These are phyloP conservation scores for Bugulina stolonifera DNA, from an alignment of 2,888 invertebrate genomes.

Conservation along the genomic window DNA sequence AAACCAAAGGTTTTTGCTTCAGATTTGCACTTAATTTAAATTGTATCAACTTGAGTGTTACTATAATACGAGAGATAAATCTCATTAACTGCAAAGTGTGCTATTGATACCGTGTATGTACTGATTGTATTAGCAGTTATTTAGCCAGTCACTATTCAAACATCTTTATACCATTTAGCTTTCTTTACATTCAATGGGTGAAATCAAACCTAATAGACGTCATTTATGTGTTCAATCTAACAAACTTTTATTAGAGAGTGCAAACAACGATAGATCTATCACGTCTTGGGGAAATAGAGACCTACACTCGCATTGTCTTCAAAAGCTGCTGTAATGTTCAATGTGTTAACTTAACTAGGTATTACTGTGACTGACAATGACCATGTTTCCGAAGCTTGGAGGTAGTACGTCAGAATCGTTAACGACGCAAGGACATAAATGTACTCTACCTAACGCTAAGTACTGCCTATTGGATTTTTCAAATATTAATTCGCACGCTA, in stretches of 20 bases:
- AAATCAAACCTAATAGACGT: neutral
- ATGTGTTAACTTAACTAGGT: no score
- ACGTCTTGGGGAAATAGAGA: neutral
- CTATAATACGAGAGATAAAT: no score
- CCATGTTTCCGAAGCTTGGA: neutral
- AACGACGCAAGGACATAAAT: neutral
- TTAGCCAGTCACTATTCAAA: neutral
- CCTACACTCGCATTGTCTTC: no score
- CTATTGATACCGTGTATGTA: no score
- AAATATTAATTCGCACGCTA: neutral
- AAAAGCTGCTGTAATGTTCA: no score
- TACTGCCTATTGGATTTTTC: neutral
- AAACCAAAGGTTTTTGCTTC: no score
- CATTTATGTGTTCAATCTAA: neutral
- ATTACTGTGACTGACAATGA: no score
- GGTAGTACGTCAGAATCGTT: neutral
- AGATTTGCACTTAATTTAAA: no score
- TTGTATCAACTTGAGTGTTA: no score
- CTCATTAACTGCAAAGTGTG: no score
- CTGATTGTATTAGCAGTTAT: neutral
- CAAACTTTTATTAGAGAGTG: neutral
- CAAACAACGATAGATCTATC: neutral
- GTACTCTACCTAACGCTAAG: neutral
- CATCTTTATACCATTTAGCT: neutral
- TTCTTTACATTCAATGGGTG: neutral